Percentiles rank a stretch among this genome's conserved stretches.
These are phyloP conservation scores for Salvelinus alpinus DNA, from an alignment of 2,113 vertebrate species.

Conservation along the genomic window DNA sequence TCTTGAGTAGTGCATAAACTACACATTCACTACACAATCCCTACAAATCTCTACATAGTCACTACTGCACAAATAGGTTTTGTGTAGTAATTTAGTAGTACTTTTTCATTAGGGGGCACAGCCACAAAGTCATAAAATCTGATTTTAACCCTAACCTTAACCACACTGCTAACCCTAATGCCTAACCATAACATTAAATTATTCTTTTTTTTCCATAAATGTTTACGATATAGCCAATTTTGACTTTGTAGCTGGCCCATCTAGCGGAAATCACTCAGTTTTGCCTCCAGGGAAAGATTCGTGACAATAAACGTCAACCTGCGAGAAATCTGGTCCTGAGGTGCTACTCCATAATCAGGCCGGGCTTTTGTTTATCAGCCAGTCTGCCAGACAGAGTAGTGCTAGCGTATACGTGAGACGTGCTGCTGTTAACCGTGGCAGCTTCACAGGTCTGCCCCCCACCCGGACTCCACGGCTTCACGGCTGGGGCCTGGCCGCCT, in stretches of 20 bases:
- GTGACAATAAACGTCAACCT: neutral
- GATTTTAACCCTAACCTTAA: no score
- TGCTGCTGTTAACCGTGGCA: slow-evolving; percentile 43
- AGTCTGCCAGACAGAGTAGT: slow-evolving; percentile 22
- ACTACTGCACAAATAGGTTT: no score
- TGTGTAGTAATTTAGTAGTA: no score
- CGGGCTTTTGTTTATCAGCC: slow-evolving; percentile 45
- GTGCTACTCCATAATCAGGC: slow-evolving; percentile 59
- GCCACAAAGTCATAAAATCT: no score
- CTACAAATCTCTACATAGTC: no score
- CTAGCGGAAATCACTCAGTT: slow-evolving; percentile 42
- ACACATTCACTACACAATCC: no score
- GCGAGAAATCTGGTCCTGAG: slow-evolving; percentile 57
- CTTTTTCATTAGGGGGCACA: no score
- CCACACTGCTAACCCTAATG: no score
- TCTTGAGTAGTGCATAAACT: no score
- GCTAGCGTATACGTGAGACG: slow-evolving; percentile 13
- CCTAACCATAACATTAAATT: no score
- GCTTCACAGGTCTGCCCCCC: slow-evolving; percentile 45
- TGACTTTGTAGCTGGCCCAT: neutral
- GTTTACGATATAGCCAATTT: no score
- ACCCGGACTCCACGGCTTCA: slow-evolving; percentile 15
- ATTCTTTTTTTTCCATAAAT: no score
- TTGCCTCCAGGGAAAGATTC: slow-evolving; percentile 6
- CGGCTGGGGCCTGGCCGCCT: neutral